These are phyloP conservation scores for Cecropterus lyciades DNA, from an alignment of 1,140 invertebrate species.

Conservation along the genomic window DNA sequence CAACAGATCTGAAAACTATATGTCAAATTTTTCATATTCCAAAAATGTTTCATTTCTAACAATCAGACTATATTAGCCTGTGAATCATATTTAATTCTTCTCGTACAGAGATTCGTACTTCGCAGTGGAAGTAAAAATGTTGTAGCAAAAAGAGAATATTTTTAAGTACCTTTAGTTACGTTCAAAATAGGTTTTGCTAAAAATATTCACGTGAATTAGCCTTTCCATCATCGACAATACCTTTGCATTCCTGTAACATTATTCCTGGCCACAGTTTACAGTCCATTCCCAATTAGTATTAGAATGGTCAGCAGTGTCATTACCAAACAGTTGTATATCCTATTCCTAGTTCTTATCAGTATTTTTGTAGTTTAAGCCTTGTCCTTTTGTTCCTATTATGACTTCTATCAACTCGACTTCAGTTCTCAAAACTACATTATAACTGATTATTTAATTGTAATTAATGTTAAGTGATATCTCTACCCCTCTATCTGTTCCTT, in stretches of 20 bases:
- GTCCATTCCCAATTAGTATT: constrained; percentile 66
- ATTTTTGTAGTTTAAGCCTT: constrained; percentile 76
- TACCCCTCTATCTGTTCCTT: constrained; percentile 23
- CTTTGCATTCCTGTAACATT: constrained; percentile 75
- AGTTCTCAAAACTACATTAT: constrained; percentile 28
- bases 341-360: constrained; percentile 75
- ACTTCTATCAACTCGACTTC: constrained; percentile 41
- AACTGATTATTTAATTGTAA: constrained; percentile 39
- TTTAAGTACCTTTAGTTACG: no score
- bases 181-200: no score
- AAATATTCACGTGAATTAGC: constrained; percentile 16
- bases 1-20: no score
- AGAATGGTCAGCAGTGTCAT: constrained; percentile 54
- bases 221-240: constrained; percentile 43
- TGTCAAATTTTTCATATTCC: no score
- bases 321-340: constrained; percentile 53
- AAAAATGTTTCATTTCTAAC: no score
- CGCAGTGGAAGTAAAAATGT: no score
- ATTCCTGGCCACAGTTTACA: constrained; percentile 65
- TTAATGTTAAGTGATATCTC: constrained; percentile 33
- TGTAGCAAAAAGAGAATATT: no score
- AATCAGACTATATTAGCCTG: no score
- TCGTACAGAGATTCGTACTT: no score
- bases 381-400: constrained; percentile 71
- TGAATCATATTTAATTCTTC: no score